Percentiles rank a stretch among this genome's conserved stretches.
phyloP scores from a whole-genome alignment of 2,113 vertebrate genomes.

The Pan paniscus region DNA sequence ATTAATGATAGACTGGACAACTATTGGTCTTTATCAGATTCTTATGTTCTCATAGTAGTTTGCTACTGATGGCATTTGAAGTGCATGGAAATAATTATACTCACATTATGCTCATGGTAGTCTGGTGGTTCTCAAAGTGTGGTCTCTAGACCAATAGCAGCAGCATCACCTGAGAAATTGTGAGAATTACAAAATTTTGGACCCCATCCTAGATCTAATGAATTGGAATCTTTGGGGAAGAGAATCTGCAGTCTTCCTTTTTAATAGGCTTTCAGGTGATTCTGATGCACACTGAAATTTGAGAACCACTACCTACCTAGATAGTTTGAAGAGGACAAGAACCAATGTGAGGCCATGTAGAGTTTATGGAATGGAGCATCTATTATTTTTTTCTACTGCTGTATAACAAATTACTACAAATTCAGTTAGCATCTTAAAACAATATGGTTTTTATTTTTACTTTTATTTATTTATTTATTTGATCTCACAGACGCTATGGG shows the following conservation, averaged over 20 bases:
- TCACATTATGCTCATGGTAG: neutral
- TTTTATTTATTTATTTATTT: no score
- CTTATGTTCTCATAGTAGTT: neutral
- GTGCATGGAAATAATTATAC: neutral
- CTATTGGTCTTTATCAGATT: neutral
- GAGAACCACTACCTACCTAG: neutral
- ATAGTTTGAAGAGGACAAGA: neutral
- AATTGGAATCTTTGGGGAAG: neutral
- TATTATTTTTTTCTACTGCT: neutral
- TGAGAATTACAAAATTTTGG: neutral
- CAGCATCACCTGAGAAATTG: neutral
- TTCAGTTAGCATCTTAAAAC: neutral
- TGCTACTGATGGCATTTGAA: neutral
- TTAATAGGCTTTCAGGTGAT: neutral
- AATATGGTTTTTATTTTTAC: neutral
- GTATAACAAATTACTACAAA: neutral
- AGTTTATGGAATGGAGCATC: neutral
- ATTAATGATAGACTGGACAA: neutral
- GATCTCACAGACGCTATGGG: neutral
- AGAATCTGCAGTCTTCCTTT: neutral
- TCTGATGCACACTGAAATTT: neutral
- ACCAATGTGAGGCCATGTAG: neutral
- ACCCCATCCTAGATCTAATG: neutral
- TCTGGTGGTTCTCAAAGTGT: neutral
- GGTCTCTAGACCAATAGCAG: neutral